Base-by-base conservation (phyloP, 1,140 invertebrate species). In the Scaptomyza graminum region DNA sequence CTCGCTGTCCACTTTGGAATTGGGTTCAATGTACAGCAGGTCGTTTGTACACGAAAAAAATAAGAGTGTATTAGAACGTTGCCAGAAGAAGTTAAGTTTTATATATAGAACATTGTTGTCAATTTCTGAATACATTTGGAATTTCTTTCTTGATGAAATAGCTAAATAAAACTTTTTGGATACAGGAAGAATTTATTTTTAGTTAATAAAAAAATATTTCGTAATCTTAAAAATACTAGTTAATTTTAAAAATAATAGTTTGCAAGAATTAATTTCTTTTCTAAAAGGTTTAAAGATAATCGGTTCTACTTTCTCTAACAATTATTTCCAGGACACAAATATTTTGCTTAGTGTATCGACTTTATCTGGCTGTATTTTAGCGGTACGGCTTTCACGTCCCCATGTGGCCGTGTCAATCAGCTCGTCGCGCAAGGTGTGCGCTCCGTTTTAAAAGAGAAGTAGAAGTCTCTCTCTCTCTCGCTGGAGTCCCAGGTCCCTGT, bases 331-430 rank as follows among this genome's bases (percentile, higher is more conserved):
- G n/a, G 2, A n/a, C n/a, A 3, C n/a, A 41, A 5, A 5, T n/a
- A 41, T 41, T 41, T 41, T 41, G n/a, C 4, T n/a, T 5, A 41
- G 37, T 41, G 37, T 41, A n/a, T 41, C 37, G 34, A 46, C 51
- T 51, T 34, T 55, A 34, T 61, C 25, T 61, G 43, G 13, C 15
- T 31, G 5, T 51, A 13, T 46, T 60, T 13, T 46, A 37, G 31
- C 50, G 51, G 68, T 65, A 56, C 41, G 49, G 56, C 65, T 73
- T 65, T 52, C 57, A 62, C 75, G 67, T 85, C 73, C 78, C 82
- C 82, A 85, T 85, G 82, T 85, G 82, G 82, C 82, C 82, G 82
- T 87, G 83, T 87, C 83, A 87, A 88, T 87, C 83, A 87, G 83
- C 83, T 88, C 79, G 72, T 87, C 83, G 83, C 79, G 83, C 83